These are phyloP conservation scores for Hybognathus amarus DNA, from an alignment of 2,797 vertebrate species.

Conservation along the genomic window DNA sequence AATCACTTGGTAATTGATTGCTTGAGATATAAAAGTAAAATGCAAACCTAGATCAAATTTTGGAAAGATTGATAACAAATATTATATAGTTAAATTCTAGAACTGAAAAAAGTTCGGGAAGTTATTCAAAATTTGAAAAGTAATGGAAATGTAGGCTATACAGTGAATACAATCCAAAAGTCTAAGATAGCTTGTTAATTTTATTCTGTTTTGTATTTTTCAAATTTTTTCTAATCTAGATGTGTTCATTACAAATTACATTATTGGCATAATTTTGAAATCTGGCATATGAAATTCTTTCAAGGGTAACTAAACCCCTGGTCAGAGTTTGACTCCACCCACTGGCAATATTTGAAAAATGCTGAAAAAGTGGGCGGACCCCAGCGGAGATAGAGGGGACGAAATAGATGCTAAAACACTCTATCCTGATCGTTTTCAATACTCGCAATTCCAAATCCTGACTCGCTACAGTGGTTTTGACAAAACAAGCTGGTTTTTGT, in stretches of 20 bases:
- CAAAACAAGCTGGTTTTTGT: too few species aligned
- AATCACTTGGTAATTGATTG: conserved; percentile 8
- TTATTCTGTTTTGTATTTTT: background rate
- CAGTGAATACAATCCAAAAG: background rate
- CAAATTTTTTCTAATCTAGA: too few species aligned
- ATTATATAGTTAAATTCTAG: background rate
- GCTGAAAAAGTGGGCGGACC: too few species aligned
- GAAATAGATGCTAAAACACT: too few species aligned
- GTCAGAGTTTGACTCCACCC: too few species aligned
- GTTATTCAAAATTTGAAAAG: background rate
- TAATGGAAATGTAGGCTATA: background rate
- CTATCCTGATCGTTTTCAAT: too few species aligned
- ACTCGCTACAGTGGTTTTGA: too few species aligned
- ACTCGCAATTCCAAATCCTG: too few species aligned
- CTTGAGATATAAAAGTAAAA: background rate
- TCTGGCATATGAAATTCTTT: background rate
- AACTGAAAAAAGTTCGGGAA: background rate
- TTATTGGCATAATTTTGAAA: background rate
- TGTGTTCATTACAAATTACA: background rate
- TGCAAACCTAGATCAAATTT: background rate
- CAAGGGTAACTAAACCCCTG: too few species aligned
- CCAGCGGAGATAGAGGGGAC: too few species aligned
- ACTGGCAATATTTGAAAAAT: too few species aligned
- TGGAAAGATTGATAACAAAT: background rate
- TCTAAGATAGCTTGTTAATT: background rate